Conservation (phyloP, 1,140 invertebrate species). For the Drosophila takahashii region DNA sequence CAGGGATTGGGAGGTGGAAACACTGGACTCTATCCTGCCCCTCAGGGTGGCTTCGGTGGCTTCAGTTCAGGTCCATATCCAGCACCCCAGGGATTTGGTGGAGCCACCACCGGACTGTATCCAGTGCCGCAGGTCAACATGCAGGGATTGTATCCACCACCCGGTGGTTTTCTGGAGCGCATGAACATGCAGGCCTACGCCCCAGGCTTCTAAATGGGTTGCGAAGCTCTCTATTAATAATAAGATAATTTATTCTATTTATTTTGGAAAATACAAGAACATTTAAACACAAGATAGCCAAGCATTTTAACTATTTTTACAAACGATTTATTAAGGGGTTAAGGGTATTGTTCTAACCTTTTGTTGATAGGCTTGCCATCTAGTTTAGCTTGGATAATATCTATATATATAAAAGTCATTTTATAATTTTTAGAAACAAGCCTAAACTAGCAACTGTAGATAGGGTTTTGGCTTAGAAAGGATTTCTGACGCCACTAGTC, state of each 20-base stretch:
- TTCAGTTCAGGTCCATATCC: slow-evolving; percentile 1
- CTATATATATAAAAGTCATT: too few relatives aligned
- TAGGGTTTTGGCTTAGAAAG: too few relatives aligned
- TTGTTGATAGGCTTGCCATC: too few relatives aligned
- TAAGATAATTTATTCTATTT: slow-evolving; percentile 73
- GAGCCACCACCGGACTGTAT: slow-evolving; percentile 28
- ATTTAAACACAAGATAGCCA: slow-evolving; percentile 22
- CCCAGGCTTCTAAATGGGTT: slow-evolving; percentile 28
- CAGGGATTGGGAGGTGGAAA: slow-evolving; percentile 3
- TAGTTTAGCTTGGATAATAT: too few relatives aligned
- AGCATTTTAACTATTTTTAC: neutral
- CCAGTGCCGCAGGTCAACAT: slow-evolving; percentile 16
- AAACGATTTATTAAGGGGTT: neutral
- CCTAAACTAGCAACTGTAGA: too few relatives aligned
- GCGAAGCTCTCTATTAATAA: neutral
- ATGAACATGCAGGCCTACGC: slow-evolving; percentile 59
- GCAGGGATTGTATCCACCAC: slow-evolving; percentile 34
- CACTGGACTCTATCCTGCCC: neutral
- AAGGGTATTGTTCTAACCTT: neutral
- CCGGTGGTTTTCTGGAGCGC: slow-evolving; percentile 36
- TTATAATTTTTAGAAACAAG: too few relatives aligned
- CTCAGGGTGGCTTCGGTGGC: neutral
- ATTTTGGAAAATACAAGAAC: slow-evolving; percentile 60
- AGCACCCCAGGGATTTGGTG: slow-evolving; percentile 37
- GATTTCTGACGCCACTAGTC: too few relatives aligned